Percentiles rank a stretch among this genome's conserved stretches.
These are phyloP conservation scores for Enteromius anoplus DNA, from an alignment of 2,797 vertebrate species.

Conservation along the genomic window DNA sequence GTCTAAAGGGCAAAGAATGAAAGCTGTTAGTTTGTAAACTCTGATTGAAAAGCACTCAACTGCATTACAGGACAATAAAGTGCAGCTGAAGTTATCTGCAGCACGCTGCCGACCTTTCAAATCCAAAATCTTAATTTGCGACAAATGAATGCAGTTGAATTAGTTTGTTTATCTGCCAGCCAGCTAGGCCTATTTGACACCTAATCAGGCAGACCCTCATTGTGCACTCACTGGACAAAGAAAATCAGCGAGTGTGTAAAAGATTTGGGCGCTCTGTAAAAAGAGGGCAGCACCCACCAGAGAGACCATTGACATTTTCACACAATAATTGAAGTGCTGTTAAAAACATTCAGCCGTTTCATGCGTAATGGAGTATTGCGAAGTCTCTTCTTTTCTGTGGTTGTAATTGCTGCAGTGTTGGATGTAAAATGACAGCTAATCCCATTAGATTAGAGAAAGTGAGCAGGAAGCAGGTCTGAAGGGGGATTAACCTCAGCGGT, in stretches of 20 bases:
- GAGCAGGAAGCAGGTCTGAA: slow-evolving; percentile 64
- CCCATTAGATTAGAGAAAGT: slow-evolving; percentile 52
- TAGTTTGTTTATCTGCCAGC: slow-evolving; percentile 23
- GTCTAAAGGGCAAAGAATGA: neutral
- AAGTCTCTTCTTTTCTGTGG: neutral
- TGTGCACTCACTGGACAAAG: slow-evolving; percentile 14
- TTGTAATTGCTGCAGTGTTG: slow-evolving; percentile 49
- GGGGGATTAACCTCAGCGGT: slow-evolving; percentile 70
- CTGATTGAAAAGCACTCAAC: neutral
- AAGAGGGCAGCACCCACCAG: slow-evolving; percentile 1
- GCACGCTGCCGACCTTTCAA: slow-evolving; percentile 1
- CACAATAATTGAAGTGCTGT: slow-evolving; percentile 38
- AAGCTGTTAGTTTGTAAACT: slow-evolving; percentile 2
- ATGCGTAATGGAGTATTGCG: slow-evolving; percentile 11
- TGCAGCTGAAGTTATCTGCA: neutral
- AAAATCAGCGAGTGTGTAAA: slow-evolving; percentile 21
- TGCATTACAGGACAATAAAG: neutral
- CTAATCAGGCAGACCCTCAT: slow-evolving; percentile 21
- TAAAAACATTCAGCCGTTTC: slow-evolving; percentile 39
- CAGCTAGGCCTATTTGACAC: slow-evolving; percentile 23
- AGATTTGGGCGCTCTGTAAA: neutral
- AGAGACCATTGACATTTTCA: slow-evolving; percentile 35
- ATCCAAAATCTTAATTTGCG: slow-evolving; percentile 24
- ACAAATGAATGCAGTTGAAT: slow-evolving; percentile 17
- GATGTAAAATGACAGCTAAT: slow-evolving; percentile 53